phyloP scores from a whole-genome alignment of 2,797 vertebrate genomes.

The Balearica regulorum region DNA sequence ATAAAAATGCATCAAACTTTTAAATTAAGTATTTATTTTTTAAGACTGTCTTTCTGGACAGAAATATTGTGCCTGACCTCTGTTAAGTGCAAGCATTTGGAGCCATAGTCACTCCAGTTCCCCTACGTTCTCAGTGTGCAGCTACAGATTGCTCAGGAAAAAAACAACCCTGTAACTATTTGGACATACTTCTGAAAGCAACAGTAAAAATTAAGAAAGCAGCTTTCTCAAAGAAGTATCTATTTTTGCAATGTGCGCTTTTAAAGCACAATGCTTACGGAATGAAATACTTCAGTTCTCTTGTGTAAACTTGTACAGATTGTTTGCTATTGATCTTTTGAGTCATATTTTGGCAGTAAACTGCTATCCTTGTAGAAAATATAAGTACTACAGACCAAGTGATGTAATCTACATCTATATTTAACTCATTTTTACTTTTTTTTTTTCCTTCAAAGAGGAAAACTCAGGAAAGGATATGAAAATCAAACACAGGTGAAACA shows the following conservation, averaged over 20 bases:
- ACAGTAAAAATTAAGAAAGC: slow-evolving; percentile 19
- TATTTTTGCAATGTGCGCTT: slow-evolving; percentile 37
- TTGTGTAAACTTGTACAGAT: slow-evolving; percentile 62
- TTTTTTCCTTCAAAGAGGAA: neutral
- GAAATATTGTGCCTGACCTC: neutral
- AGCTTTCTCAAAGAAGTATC: neutral
- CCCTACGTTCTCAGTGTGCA: neutral
- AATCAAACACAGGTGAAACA: neutral
- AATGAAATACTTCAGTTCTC: slow-evolving; percentile 56
- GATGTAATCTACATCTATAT: slow-evolving; percentile 45
- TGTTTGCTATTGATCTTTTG: slow-evolving; percentile 65
- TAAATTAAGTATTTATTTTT: neutral
- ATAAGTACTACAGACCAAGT: slow-evolving; percentile 24
- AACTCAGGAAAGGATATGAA: neutral
- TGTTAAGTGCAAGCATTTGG: neutral
- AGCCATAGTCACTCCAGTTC: neutral
- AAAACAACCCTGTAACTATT: neutral
- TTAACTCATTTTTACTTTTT: neutral
- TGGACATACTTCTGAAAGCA: slow-evolving; percentile 32
- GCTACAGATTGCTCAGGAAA: neutral
- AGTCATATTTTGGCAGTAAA: slow-evolving; percentile 63
- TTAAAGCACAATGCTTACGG: slow-evolving; percentile 49
- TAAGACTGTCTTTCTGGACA: neutral
- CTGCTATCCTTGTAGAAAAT: slow-evolving; percentile 53
- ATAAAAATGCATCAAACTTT: neutral